Percentiles rank a stretch among this genome's conserved stretches.
phyloP scores from a whole-genome alignment of 2,797 vertebrate genomes.

The Ambastaia sidthimunki region DNA sequence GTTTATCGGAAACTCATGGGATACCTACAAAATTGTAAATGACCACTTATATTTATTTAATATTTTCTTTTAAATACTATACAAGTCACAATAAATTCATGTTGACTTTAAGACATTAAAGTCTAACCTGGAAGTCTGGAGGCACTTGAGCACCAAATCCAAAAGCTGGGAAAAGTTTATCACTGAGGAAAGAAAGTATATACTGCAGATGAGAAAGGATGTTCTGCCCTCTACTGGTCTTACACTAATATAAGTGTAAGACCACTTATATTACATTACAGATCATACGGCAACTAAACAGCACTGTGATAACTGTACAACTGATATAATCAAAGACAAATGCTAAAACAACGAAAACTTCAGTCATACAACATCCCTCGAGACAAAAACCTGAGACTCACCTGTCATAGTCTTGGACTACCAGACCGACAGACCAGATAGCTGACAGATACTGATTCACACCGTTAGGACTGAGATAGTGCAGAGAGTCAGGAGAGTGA shows the following conservation, averaged over 20 bases:
- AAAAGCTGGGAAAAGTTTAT: constrained; percentile 93
- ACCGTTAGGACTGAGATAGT: constrained; percentile 89
- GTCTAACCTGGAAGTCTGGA: constrained; percentile 86
- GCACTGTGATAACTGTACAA: background rate
- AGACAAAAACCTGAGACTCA: constrained; percentile 70
- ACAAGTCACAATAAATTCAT: background rate
- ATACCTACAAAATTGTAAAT: constrained; percentile 74
- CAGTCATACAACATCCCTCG: background rate
- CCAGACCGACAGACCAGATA: constrained; percentile 90
- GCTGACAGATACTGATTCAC: constrained; percentile 90
- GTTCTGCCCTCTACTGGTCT: background rate
- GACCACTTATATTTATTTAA: no score
- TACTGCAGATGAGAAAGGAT: no score
- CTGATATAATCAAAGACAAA: background rate
- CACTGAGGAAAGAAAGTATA: constrained; percentile 68
- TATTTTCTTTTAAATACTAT: background rate
- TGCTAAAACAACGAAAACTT: background rate
- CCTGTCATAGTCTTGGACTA: constrained; percentile 93
- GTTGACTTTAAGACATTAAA: background rate
- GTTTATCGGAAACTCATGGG: constrained; percentile 93
- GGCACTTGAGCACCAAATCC: constrained; percentile 94
- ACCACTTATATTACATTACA: background rate
- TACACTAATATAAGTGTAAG: background rate
- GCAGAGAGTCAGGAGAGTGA: constrained; percentile 87
- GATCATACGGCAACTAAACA: background rate